These are phyloP conservation scores for Troides helena DNA, from an alignment of 2,888 invertebrate species.

Conservation along the genomic window DNA sequence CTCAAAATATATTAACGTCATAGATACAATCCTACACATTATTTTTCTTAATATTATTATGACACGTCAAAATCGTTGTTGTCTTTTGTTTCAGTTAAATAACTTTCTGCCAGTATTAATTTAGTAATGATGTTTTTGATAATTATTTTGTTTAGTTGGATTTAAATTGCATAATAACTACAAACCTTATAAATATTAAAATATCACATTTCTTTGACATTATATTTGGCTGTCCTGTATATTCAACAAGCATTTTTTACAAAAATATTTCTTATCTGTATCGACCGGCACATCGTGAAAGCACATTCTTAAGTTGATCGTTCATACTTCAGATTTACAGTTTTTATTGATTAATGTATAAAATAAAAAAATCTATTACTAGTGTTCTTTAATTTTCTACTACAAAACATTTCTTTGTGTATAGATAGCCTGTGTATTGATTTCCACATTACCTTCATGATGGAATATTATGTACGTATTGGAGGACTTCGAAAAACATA, in stretches of 20 bases:
- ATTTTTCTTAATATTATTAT: background rate
- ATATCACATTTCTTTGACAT: no score
- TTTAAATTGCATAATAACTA: no score
- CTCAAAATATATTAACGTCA: background rate
- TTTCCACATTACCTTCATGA: slow-evolving; percentile 2
- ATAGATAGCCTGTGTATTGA: background rate
- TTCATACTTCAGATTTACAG: background rate
- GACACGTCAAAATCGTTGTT: background rate
- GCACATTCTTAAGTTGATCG: no score
- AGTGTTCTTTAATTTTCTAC: background rate
- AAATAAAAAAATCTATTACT: background rate
- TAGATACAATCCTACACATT: background rate
- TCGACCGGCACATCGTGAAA: background rate
- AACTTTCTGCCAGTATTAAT: background rate
- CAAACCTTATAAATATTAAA: no score
- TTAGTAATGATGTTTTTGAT: background rate
- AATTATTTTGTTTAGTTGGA: no score
- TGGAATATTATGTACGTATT: slow-evolving; percentile 54
- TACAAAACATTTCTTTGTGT: background rate
- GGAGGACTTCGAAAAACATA: slow-evolving; percentile 39
- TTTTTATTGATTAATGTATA: background rate
- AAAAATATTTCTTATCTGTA: no score
- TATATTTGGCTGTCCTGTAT: no score
- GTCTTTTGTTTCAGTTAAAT: background rate
- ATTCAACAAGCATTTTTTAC: no score